Base-by-base conservation (phyloP, 2,888 invertebrate species). In the Pollenia angustigena region DNA sequence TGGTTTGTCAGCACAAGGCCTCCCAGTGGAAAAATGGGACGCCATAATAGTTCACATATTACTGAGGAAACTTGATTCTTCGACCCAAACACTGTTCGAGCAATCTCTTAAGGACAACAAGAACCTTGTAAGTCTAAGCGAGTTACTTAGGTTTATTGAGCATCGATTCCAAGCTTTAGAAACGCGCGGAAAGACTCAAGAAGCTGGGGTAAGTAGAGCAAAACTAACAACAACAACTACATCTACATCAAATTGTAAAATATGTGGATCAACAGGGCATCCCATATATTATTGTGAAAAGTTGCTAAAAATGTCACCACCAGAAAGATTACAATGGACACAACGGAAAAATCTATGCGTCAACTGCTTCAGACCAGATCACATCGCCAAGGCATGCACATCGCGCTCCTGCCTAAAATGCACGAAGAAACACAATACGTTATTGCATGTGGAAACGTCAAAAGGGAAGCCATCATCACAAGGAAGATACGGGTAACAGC, bases 401-500 rank as follows among this genome's bases (percentile, higher is more conserved):
- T 68, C 50, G 40, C 68, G 50, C 32, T 68, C 68, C 32, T 68
- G 48, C n/a, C n/a, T n/a, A 14, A 68, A 50, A 7, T 68, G 50
- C 32, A 50, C 14, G 16, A 68, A 68, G 32, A 48, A 14, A 9
- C 32, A 68, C 40, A 68, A 68, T 40, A 68, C 68, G 14, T 68
- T 68, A n/a, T 50, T 50, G 48, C 48, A 66, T 23, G 50, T 68
- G 50, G 68, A 68, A 66, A 11, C 2, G 14, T 2, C 48, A 48
- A 48, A 11, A 46, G 50, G 32, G 52, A 50, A 32, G 2, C 32
- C 46, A 46, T 32, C 68, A 50, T 16, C 50, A 56, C 16, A 56
- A 56, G 54, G 4, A 18, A 18, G n/a, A 14, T 14, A 12, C 3
- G 14, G 12, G 14, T 12, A 50, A 11, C n/a, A 12, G 14, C n/a